Percentiles rank a stretch among this genome's conserved stretches.
These are phyloP conservation scores for Mesorhabditis spiculigera DNA, from an alignment of 2,888 invertebrate species.

Conservation along the genomic window DNA sequence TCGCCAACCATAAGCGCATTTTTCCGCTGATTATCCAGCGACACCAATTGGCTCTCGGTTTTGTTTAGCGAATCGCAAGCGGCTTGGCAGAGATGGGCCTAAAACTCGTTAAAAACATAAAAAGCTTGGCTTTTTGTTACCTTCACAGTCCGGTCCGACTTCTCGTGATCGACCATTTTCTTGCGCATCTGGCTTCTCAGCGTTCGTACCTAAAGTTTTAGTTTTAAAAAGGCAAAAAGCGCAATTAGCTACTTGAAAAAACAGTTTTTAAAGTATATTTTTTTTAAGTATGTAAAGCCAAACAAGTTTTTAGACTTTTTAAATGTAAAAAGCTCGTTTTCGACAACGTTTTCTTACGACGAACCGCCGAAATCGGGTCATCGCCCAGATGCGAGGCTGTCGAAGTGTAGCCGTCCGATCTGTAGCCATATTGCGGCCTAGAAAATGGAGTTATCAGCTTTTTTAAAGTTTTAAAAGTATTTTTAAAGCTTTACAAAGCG, in stretches of 20 bases:
- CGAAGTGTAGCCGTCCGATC: background rate
- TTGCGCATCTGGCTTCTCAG: slow-evolving; percentile 37
- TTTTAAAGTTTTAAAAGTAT: too few species aligned
- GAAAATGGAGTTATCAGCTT: too few species aligned
- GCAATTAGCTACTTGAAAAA: too few species aligned
- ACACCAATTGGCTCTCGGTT: slow-evolving; percentile 38
- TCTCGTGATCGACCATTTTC: slow-evolving; percentile 19
- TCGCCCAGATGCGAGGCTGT: background rate
- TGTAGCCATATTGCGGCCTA: background rate
- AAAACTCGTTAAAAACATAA: too few species aligned
- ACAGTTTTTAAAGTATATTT: background rate
- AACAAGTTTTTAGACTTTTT: too few species aligned
- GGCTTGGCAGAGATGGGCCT: slow-evolving; percentile 33
- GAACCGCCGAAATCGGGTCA: background rate
- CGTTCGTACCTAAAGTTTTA: slow-evolving; percentile 31
- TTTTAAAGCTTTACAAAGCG: too few species aligned
- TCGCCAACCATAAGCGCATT: slow-evolving; percentile 44
- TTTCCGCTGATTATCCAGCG: slow-evolving; percentile 26
- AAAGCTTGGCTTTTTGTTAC: too few species aligned
- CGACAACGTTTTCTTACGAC: background rate
- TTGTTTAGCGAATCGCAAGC: slow-evolving; percentile 33
- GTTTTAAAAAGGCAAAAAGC: too few species aligned
- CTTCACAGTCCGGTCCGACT: slow-evolving; percentile 26
- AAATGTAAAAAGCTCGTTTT: too few species aligned
- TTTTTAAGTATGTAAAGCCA: too few species aligned